Percentiles rank a stretch among this genome's conserved stretches.
These are phyloP conservation scores for Esox lucius DNA, from an alignment of 2,797 vertebrate genomes.

Conservation along the genomic window DNA sequence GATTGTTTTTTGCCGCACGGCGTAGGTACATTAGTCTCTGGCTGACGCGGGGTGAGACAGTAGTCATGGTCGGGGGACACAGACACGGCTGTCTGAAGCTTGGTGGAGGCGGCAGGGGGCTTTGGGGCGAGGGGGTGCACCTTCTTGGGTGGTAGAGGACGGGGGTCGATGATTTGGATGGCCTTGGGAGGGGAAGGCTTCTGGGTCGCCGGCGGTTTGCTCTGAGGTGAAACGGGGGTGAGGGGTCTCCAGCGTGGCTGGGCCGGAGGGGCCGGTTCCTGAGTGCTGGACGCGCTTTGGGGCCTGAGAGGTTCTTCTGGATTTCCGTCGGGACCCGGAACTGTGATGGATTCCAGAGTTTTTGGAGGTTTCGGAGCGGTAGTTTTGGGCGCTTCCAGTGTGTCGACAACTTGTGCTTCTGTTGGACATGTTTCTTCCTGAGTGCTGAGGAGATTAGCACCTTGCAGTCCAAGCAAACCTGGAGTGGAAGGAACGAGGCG, in stretches of 20 bases:
- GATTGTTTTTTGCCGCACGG: slow-evolving; percentile 74
- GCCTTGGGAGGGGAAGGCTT: slow-evolving; percentile 67
- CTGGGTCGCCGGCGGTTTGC: slow-evolving; percentile 56
- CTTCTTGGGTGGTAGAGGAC: slow-evolving; percentile 71
- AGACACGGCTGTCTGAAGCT: slow-evolving; percentile 14
- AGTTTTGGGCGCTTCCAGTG: not conserved
- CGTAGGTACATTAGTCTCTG: slow-evolving; percentile 40
- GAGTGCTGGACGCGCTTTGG: slow-evolving; percentile 77
- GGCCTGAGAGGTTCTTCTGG: slow-evolving; percentile 43
- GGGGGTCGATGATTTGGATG: slow-evolving; percentile 81
- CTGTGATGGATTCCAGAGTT: slow-evolving; percentile 13
- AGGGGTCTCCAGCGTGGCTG: slow-evolving; percentile 82
- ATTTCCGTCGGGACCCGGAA: slow-evolving; percentile 9
- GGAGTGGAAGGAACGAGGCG: not conserved
- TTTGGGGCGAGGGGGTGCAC: slow-evolving; percentile 32
- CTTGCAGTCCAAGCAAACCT: slow-evolving; percentile 1
- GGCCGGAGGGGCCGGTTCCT: slow-evolving; percentile 77
- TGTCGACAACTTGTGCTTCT: too few relatives aligned
- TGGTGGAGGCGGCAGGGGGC: slow-evolving; percentile 8
- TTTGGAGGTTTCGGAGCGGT: slow-evolving; percentile 13
- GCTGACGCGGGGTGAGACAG: slow-evolving; percentile 64
- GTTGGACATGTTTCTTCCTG: not conserved
- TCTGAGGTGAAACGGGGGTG: slow-evolving; percentile 61
- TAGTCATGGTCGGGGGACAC: slow-evolving; percentile 88
- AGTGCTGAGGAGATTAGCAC: not conserved